Base-by-base conservation (phyloP, 2,888 invertebrate species). In the Mallateleia sp. region DNA sequence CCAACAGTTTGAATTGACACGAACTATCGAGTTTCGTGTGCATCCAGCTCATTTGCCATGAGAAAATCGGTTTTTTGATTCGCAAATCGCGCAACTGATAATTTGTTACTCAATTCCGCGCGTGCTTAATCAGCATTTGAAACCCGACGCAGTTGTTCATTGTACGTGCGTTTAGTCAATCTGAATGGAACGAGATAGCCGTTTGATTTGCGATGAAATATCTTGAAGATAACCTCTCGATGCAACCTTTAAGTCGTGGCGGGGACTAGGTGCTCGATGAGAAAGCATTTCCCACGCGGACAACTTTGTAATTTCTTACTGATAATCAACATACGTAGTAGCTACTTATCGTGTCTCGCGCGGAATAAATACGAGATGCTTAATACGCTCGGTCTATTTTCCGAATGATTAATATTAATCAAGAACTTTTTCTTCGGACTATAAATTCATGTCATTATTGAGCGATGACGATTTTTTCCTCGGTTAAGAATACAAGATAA, bases 231-330 rank as follows among this genome's bases (percentile, higher is more conserved):
- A 82, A 86, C 81, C 86, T 74, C 81, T 77, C 54, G 77, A 45
- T 72, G 82, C 72, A 81, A 86, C 78, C 86, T 82, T 78, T 72
- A 72, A 82, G 78, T 71, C 71, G 69, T 32, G 15, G 47, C 34
- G 54, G 62, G 34, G 54, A 54, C 69, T 75, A 60, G 72, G 66
- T 58, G 64, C 66, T 66, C 66, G 67, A 85, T 82, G 81, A 86
- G 81, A 86, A 86, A 86, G 71, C 72, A 86, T 72, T 86, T 86
- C 86, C 82, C 86, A 86, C 86, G 86, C 77, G 78, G 74, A 78
- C 74, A 79, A 86, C 69, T 74, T 56, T 32, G 74, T 75, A 72
- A 81, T 82, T 86, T 86, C 82, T 82, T 82, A 64, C 66, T 47
- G 54, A n/a, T 82, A 82, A 74, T 86, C 81, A 77, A 62, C 79